Evolutionary conservation across 2,113 vertebrate species (phyloP), one percentile per base, ranked within the genome.

Genomic region (Cariama cristata): DNA sequence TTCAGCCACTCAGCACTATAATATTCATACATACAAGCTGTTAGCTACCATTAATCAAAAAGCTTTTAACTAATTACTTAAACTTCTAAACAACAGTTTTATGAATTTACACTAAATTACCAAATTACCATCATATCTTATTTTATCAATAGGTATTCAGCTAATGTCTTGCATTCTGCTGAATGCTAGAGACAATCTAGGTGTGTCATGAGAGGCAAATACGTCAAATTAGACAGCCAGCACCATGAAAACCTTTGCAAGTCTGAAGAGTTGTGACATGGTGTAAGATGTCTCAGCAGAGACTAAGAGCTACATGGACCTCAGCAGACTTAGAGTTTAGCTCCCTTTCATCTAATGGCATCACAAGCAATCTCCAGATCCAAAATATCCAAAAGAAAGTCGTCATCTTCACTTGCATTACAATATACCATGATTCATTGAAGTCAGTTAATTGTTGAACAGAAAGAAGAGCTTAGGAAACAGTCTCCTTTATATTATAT

Each of bases 31-130:
- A 82, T 83, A 88, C 96, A 96, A 96, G 94, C 89, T 98, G 96
- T 96, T 96, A 94, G 87, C 63, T 95, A 88, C 62, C 93, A 97
- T 98, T 97, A 97, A 98, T 97, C 97, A 98, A 97, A 97, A 83
- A 91, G 92, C 93, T 95, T 96, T 97, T 96, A 95, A 88, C 53
- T 94, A 96, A 98, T 97, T 96, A 95, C 76, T 94, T 97, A 58
- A 90, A 83, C 88, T 96, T 97, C 85, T 68, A 96, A 88, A 92
- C 50, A 97, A 97, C 63, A 95, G 71, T 93, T 60, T 80, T 55
- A 50, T 49, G 28, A 93, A 95, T 91, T 96, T 88, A 60, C 30
- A 88, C 26, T 86, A 86, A 95, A 90, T 80, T 72, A 73, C 33
- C 45, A 80, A 94, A 77, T 80, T 74, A 44, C 6, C 44, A 45